phyloP scores from a whole-genome alignment of 2,797 vertebrate species.

The Enteromius treurensis region DNA sequence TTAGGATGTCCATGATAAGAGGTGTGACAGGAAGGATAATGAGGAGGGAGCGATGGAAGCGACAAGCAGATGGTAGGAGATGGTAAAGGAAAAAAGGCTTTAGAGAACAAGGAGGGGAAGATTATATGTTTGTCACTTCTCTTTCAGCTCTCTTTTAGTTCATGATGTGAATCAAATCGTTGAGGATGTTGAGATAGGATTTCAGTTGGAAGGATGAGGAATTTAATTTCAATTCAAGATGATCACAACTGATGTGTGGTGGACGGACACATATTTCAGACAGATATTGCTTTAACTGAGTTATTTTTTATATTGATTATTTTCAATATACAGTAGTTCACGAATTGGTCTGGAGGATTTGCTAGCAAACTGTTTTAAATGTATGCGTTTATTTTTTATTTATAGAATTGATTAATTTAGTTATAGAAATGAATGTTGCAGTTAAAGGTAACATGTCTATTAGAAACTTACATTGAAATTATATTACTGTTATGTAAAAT shows the following conservation, averaged over 20 bases:
- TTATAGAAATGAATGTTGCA: neutral
- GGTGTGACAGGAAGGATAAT: constrained; percentile 39
- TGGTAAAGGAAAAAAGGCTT: neutral
- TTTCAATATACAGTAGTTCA: neutral
- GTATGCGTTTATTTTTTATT: neutral
- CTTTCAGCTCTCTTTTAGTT: neutral
- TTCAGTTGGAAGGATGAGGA: neutral
- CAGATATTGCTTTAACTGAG: neutral
- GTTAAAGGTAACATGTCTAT: neutral
- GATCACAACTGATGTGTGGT: neutral
- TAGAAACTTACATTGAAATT: neutral
- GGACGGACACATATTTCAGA: neutral
- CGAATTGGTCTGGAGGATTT: neutral
- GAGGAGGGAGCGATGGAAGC: constrained; percentile 29
- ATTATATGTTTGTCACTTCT: neutral
- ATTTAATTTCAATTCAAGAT: neutral
- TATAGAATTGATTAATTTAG: neutral
- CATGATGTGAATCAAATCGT: constrained; percentile 9
- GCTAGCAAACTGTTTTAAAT: neutral
- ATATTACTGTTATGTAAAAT: neutral
- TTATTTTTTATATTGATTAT: neutral
- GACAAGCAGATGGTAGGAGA: constrained; percentile 3
- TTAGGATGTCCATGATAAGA: constrained; percentile 42
- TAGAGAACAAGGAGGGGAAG: neutral
- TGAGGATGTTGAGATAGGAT: neutral